These are phyloP conservation scores for Gallinago solitaria DNA, from an alignment of 2,797 vertebrate genomes.

Conservation along the genomic window DNA sequence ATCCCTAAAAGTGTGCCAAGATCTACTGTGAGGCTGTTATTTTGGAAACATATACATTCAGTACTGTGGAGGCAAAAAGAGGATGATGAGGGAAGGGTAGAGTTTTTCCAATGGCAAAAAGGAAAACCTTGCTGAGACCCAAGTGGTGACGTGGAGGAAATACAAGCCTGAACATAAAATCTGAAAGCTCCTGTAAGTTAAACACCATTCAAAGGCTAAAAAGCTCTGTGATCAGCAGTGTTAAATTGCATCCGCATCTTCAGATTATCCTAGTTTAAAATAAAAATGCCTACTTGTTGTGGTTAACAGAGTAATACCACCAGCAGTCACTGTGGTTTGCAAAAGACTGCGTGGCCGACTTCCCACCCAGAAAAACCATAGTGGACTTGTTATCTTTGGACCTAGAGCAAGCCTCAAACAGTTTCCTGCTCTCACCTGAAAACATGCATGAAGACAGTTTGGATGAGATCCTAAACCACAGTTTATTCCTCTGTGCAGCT, in stretches of 20 bases:
- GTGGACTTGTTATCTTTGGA: background rate
- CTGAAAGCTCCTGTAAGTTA: background rate
- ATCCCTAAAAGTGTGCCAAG: background rate
- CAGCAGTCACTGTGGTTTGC: background rate
- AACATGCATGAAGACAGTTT: rapidly evolving
- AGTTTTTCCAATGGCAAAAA: background rate
- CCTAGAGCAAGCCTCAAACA: background rate
- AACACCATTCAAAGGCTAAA: background rate
- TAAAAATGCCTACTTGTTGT: background rate
- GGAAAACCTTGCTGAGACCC: background rate
- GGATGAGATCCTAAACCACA: background rate
- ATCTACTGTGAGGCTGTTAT: background rate
- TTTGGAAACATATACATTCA: background rate
- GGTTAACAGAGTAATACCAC: background rate
- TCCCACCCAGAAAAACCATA: background rate
- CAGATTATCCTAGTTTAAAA: background rate
- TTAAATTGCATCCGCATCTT: background rate
- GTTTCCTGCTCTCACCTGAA: background rate
- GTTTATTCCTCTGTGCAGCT: background rate
- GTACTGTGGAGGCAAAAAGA: background rate
- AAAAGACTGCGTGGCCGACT: background rate
- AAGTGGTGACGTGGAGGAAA: background rate
- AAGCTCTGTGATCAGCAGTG: background rate
- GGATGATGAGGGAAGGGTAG: background rate
- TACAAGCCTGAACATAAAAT: background rate